Conservation (phyloP, 2,888 invertebrate genomes). For the Pachymerium ferrugineum region DNA sequence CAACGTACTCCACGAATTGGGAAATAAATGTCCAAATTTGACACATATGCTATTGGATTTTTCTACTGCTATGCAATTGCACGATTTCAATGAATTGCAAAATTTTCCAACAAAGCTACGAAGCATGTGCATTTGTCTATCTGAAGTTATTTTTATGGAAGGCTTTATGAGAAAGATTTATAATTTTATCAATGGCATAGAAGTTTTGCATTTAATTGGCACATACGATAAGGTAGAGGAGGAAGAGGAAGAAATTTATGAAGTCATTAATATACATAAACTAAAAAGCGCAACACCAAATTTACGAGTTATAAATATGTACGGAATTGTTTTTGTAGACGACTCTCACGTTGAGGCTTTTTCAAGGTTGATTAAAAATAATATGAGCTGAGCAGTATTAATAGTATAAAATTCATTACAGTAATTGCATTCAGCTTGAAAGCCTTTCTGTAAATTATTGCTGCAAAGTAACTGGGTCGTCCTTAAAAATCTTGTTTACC, state of each 20-base stretch:
- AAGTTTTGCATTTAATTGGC: conserved; percentile 93
- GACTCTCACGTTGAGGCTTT: conserved; percentile 99
- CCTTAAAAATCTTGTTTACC: conserved; percentile 88
- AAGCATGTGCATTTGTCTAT: conserved; percentile 92
- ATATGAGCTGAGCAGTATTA: conserved; percentile 30
- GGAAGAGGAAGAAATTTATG: conserved; percentile 98
- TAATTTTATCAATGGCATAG: conserved; percentile 96
- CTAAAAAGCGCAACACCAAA: conserved; percentile 97
- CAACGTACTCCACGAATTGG: conserved; percentile 91
- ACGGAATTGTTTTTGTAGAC: conserved; percentile 96
- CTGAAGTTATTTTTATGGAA: conserved; percentile 99
- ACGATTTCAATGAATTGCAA: conserved; percentile 98
- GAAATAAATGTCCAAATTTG: conserved; percentile 90
- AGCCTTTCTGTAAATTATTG: conserved; percentile 96
- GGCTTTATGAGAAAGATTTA: conserved; percentile 99
- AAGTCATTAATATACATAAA: conserved; percentile 98
- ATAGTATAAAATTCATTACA: conserved; percentile 3
- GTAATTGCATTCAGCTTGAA: conserved; percentile 64
- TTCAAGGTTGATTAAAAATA: conserved; percentile 40
- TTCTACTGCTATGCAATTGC: conserved; percentile 97
- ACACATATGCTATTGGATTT: conserved; percentile 96
- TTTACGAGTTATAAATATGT: conserved; percentile 91
- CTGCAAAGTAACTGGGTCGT: conserved; percentile 91
- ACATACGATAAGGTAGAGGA: conserved; percentile 97
- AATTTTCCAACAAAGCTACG: conserved; percentile 95